phyloP scores from a whole-genome alignment of 2,113 vertebrate species.

The Perca flavescens region DNA sequence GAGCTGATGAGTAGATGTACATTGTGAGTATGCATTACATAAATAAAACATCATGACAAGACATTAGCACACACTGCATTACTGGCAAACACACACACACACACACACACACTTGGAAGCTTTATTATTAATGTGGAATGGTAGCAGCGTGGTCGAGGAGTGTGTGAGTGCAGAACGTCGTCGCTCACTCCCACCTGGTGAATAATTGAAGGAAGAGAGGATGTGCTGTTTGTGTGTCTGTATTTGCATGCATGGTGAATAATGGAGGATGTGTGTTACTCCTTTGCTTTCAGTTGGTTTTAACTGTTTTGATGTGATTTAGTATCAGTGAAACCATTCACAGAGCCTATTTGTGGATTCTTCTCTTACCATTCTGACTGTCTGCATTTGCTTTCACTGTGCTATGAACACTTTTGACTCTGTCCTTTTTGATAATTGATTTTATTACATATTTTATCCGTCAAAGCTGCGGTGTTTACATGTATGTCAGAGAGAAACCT shows the following conservation, averaged over 20 bases:
- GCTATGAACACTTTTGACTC: background rate
- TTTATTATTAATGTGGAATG: constrained; percentile 68
- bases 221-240: constrained; percentile 8
- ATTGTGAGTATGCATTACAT: constrained; percentile 27
- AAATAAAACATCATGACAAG: constrained; percentile 47
- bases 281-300: background rate
- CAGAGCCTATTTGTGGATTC: background rate
- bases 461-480: constrained; percentile 12
- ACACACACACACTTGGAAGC: background rate
- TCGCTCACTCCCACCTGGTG: constrained; percentile 44
- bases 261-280: constrained; percentile 5
- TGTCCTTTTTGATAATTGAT: background rate
- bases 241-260: constrained; percentile 28
- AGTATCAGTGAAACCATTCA: background rate
- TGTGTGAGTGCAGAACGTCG: constrained; percentile 13
- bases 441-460: background rate
- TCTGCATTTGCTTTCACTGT: background rate
- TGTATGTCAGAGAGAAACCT: background rate
- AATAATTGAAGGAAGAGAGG: constrained; percentile 67
- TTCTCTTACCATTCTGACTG: background rate
- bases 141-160: constrained; percentile 13
- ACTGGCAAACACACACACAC: background rate
- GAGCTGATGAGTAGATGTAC: background rate
- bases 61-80: constrained; percentile 33
- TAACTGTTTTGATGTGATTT: background rate